Conservation (phyloP, 2,888 invertebrate species). For the Erynnis tages region DNA sequence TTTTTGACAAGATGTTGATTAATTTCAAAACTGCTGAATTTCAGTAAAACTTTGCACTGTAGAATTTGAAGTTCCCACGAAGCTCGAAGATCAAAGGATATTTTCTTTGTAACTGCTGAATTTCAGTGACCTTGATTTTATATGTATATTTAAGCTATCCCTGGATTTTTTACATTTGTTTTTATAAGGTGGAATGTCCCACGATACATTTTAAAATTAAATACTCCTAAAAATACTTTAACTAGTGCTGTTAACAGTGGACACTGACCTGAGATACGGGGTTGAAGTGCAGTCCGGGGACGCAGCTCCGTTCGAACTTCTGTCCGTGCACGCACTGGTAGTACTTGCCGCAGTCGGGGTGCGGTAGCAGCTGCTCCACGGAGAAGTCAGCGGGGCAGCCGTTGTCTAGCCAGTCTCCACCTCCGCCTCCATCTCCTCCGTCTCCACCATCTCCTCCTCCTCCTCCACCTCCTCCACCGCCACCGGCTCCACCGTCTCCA, state of each 20-base stretch:
- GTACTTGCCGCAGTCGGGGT: constrained; percentile 44
- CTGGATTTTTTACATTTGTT: too few relatives aligned
- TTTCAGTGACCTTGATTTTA: too few relatives aligned
- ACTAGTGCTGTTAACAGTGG: neutral
- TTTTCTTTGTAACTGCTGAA: too few relatives aligned
- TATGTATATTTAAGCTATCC: too few relatives aligned
- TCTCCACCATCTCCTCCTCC: constrained; percentile 10
- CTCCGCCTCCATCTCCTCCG: constrained; percentile 8
- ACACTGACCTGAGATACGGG: constrained; percentile 34
- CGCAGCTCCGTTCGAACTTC: constrained; percentile 34
- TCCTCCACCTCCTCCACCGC: constrained; percentile 14
- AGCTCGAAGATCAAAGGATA: too few relatives aligned
- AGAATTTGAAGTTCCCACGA: too few relatives aligned
- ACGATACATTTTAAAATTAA: neutral
- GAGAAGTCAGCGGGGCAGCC: constrained; percentile 42
- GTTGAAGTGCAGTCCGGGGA: constrained; percentile 39
- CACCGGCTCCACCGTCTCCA: constrained; percentile 15
- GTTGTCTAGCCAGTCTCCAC: constrained; percentile 31
- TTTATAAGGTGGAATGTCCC: too few relatives aligned
- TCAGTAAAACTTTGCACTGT: too few relatives aligned
- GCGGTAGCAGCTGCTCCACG: constrained; percentile 41
- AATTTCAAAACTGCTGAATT: too few relatives aligned
- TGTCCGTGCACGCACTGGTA: constrained; percentile 45
- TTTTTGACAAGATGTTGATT: too few relatives aligned
- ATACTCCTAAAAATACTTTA: neutral